phyloP scores from a whole-genome alignment of 2,888 invertebrate genomes.

The Agrochola lychnidis region DNA sequence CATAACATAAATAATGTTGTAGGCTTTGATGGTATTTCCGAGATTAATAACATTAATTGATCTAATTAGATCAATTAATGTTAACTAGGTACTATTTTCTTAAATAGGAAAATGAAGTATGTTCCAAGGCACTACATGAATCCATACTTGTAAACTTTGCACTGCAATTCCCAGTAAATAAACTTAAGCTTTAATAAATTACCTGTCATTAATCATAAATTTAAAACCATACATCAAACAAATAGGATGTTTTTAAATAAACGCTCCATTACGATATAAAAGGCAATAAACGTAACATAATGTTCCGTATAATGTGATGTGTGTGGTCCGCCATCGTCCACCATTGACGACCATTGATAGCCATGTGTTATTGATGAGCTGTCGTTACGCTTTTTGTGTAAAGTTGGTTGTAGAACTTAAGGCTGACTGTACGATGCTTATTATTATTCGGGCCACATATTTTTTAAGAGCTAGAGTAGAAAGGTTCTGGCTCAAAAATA shows the following conservation, averaged over 20 bases:
- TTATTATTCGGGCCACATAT: neutral
- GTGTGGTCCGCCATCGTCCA: slow-evolving; percentile 39
- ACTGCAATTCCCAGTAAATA: too few relatives aligned
- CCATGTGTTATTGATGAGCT: slow-evolving; percentile 49
- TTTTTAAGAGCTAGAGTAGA: neutral
- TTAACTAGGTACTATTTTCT: too few relatives aligned
- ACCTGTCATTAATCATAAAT: slow-evolving; percentile 21
- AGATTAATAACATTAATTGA: too few relatives aligned
- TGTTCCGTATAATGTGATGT: slow-evolving; percentile 43
- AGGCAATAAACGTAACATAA: slow-evolving; percentile 45
- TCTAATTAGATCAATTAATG: too few relatives aligned
- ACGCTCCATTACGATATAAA: slow-evolving; percentile 31
- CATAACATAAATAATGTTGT: neutral
- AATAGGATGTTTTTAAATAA: slow-evolving; percentile 36
- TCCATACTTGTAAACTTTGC: too few relatives aligned
- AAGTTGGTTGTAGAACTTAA: neutral
- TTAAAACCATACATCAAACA: slow-evolving; percentile 23
- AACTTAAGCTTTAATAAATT: too few relatives aligned
- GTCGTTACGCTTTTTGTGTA: slow-evolving; percentile 42
- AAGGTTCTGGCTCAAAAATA: neutral
- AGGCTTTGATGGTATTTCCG: neutral
- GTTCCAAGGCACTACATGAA: too few relatives aligned
- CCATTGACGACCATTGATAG: slow-evolving; percentile 26
- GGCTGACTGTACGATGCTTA: neutral
- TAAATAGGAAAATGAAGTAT: too few relatives aligned